Conservation (phyloP, 2,113 vertebrate genomes). For the Aix galericulata region DNA sequence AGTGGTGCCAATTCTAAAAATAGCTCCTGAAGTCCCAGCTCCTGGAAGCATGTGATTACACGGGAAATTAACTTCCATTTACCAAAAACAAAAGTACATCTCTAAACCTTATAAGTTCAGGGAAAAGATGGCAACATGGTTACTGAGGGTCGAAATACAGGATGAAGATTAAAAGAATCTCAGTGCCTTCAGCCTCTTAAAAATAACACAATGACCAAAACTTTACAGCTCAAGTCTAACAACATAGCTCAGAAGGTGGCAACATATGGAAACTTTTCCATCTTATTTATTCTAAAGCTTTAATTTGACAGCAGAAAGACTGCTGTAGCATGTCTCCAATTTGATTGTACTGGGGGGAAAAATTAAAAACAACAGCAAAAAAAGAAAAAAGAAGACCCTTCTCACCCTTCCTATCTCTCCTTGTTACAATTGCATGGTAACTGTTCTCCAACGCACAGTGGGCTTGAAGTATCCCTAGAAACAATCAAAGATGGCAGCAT, state of each 20-base stretch:
- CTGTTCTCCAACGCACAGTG: not conserved
- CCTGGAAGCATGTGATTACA: not conserved
- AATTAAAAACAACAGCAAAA: not conserved
- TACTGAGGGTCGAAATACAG: conserved; percentile 1
- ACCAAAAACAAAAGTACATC: not conserved
- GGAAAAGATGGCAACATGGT: not conserved
- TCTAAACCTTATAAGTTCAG: not conserved
- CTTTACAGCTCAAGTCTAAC: not conserved
- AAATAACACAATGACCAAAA: conserved; percentile 4
- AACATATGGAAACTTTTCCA: not conserved
- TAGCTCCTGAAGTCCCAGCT: not conserved
- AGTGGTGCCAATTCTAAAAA: conserved; percentile 13
- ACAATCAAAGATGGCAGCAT: not conserved
- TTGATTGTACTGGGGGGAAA: not conserved
- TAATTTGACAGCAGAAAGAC: not conserved
- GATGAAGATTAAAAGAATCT: not conserved
- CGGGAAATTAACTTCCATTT: not conserved
- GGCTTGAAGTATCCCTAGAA: conserved; percentile 11
- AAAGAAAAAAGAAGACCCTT: not conserved
- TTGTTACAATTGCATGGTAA: not conserved
- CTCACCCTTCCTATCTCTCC: not conserved
- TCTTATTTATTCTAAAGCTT: conserved; percentile 1
- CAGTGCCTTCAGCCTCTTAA: not conserved
- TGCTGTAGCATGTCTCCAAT: not conserved
- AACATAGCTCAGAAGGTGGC: not conserved